phyloP scores from a whole-genome alignment of 1,140 invertebrate species.

The Chionoecetes opilio region DNA sequence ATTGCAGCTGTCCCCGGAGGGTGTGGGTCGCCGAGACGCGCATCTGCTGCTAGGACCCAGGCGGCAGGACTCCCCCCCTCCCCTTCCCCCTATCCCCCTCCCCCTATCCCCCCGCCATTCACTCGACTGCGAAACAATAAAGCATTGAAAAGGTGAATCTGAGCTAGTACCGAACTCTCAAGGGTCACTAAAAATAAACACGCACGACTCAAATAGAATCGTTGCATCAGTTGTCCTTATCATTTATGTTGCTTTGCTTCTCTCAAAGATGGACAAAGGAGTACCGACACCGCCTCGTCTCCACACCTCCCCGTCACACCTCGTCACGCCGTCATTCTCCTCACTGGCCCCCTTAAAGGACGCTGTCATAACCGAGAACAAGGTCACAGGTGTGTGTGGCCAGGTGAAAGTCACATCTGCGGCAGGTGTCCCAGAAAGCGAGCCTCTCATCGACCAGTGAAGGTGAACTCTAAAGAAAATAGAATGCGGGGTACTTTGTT shows the following conservation, averaged over 20 bases:
- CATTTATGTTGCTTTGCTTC: not conserved
- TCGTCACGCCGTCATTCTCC: not conserved
- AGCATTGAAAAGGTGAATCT: not conserved
- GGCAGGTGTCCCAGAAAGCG: not conserved
- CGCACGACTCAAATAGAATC: not conserved
- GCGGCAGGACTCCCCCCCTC: not conserved
- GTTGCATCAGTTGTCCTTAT: not conserved
- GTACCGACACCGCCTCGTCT: not conserved
- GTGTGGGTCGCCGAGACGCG: not conserved
- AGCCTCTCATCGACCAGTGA: not conserved
- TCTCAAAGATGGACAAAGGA: not conserved
- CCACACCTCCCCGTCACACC: not conserved
- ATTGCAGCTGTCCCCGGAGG: not conserved
- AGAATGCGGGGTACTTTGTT: not conserved
- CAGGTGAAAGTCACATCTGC: not conserved
- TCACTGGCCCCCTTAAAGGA: no score
- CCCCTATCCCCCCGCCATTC: not conserved
- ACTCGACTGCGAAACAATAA: not conserved
- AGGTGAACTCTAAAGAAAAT: not conserved
- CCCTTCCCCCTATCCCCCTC: not conserved
- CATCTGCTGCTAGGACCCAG: not conserved
- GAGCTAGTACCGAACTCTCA: not conserved
- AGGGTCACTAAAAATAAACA: not conserved
- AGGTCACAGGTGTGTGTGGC: not conserved
- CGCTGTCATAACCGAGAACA: not conserved